Base-by-base conservation (phyloP, 2,113 vertebrate genomes). In the Malurus elegans region DNA sequence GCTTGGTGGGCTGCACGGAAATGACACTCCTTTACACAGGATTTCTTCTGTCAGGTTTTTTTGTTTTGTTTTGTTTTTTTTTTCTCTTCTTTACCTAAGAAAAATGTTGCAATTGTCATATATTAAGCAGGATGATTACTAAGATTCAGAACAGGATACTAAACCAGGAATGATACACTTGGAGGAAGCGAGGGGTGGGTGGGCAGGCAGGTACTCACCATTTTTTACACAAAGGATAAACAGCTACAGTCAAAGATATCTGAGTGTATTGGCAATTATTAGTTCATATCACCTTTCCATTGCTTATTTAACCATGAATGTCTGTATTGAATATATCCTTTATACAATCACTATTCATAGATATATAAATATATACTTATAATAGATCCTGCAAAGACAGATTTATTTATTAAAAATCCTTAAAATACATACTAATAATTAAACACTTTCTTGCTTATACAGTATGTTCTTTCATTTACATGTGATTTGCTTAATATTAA, bases 401-500 rank as follows among this genome's bases (percentile, higher is more conserved):
- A 36, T 44, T 72, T 67, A 51, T 93, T 91, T 83, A 60, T 92
- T 90, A 44, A 31, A 82, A 65, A 61, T 45, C 38, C 56, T 60
- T 61, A 54, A 88, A 85, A 88, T 66, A 31, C 47, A 47, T 61
- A 44, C 65, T 82, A 86, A 80, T 79, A 91, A 94, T 90, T 70
- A 84, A 91, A 79, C 57, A 17, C 40, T 81, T 70, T 62, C 29
- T 60, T 79, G 61, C 70, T 88, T 83, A 48, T 42, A 58, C 38
- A 40, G 5, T 60, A 18, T 86, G 44, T 92, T 94, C 57, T 95
- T 95, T 57, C 78, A 62, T 89, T 86, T 85, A 60, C 65, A 58
- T 92, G 42, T 69, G 61, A 86, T 93, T 91, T 95, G 82, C 58
- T 48, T 71, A 78, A 69, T 95, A 88, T 79, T 92, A 96, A 95